A percentile compares a stretch with the other conserved stretches of the same genome.
Evolutionary conservation across 2,113 vertebrate genomes (phyloP).

Genomic region (Cavia aperea): DNA sequence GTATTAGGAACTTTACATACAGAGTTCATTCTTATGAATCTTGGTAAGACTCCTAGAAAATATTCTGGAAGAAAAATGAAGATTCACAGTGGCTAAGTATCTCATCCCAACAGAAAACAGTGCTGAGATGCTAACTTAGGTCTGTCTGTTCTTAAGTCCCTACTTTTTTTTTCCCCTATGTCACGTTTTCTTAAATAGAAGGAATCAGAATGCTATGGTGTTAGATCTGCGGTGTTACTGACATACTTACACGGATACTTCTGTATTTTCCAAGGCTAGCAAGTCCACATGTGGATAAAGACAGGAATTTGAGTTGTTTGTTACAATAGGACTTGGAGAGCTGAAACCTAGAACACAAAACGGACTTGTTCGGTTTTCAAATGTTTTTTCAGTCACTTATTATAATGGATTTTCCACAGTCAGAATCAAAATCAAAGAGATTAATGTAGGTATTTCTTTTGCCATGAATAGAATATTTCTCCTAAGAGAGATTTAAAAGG

Average conservation of each 20-base stretch:
- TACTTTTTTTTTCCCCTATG: background rate
- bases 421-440: background rate
- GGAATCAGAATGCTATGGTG: background rate
- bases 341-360: slow-evolving; percentile 72
- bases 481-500: background rate
- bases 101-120: background rate
- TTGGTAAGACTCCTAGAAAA: background rate
- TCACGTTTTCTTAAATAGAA: background rate
- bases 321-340: slow-evolving; percentile 58
- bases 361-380: slow-evolving; percentile 9
- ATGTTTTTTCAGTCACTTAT: slow-evolving; percentile 1
- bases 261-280: slow-evolving; percentile 61
- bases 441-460: background rate
- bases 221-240: background rate
- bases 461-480: slow-evolving; percentile 27
- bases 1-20: background rate
- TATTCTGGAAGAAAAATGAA: slow-evolving; percentile 21
- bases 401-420: background rate
- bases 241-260: slow-evolving; percentile 72
- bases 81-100: background rate
- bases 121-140: background rate
- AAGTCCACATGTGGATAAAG: slow-evolving; percentile 71
- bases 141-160: background rate
- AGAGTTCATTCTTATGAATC: background rate
- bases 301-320: slow-evolving; percentile 55